Evolutionary conservation across 1,140 invertebrate species (phyloP), one percentile per base, ranked within the genome.

Genomic region (Andrena cerasifolii): DNA sequence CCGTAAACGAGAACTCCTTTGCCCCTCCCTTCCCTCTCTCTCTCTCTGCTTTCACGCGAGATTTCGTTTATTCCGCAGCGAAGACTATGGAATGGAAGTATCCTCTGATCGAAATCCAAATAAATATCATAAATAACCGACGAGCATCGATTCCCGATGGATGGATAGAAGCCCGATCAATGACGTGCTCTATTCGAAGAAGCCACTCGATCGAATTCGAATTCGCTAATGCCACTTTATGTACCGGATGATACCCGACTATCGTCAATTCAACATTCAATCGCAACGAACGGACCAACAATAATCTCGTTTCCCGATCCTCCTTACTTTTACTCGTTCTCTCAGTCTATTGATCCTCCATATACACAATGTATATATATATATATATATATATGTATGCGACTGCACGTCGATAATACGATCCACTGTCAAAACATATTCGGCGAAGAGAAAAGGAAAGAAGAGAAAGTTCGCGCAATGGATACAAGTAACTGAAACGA

Each of bases 241-340:
- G 53, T 5, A 59, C 12, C 28, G 21, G 28, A 47, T 58, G 21
- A 43, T 54, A 40, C n/a, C 18, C 56, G 12, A 71, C 47, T 21
- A 49, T 61, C 68, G 40, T n/a, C n/a, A 24, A 28, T 65, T 47
- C 14, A 47, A 71, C 56, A 59, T 71, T 58, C 21, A 31, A 71
- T 43, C 31, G 51, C 33, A 43, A 68, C 66, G 33, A 68, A 68
- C 24, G 43, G 31, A 68, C 59, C 68, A 45, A 75, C 51, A 45
- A 75, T 75, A 67, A 75, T 75, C 72, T 74, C 72, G 47, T 72
- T 14, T 49, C 40, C 51, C 36, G 51, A 75, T 67, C 56, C 51
- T 67, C 40, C 4, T 43, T 3, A 26, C 21, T 45, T 67, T 75
- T 43, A 28, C 51, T 56, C 40, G 21, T 67, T 56, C 51, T 56